These are phyloP conservation scores for Alfaro cultratus DNA, from an alignment of 2,797 vertebrate species.

Conservation along the genomic window DNA sequence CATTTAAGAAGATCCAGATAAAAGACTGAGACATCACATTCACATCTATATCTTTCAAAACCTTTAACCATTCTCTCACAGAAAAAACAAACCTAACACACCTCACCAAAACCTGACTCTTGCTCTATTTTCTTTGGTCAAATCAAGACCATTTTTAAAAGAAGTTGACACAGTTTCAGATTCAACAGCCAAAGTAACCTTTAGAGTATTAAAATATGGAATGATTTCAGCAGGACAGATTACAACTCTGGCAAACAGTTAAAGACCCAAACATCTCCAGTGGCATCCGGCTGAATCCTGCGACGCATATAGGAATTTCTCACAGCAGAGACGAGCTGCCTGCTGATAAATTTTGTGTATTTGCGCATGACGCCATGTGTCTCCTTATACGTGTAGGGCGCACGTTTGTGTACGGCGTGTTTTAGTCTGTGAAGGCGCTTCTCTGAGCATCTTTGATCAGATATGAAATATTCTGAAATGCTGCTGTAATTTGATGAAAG, in stretches of 20 bases:
- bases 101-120: constrained; percentile 35
- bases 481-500: constrained; percentile 94
- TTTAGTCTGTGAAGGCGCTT: constrained; percentile 8
- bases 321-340: constrained; percentile 24
- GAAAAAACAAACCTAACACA: too few species aligned
- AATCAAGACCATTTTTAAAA: constrained; percentile 32
- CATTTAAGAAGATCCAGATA: constrained; percentile 38
- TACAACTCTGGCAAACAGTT: constrained; percentile 53
- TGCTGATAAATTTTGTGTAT: background rate
- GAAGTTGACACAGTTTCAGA: constrained; percentile 54
- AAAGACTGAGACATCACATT: constrained; percentile 1
- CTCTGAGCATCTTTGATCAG: constrained; percentile 82
- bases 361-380: constrained; percentile 11
- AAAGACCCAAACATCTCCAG: constrained; percentile 47
- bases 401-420: constrained; percentile 7
- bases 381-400: constrained; percentile 11
- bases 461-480: constrained; percentile 92
- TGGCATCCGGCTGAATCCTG: constrained; percentile 33
- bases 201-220: constrained; percentile 61
- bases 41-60: constrained; percentile 40
- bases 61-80: too few species aligned
- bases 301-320: constrained; percentile 35
- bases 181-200: constrained; percentile 62
- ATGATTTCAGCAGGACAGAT: constrained; percentile 61
- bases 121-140: constrained; percentile 35